phyloP scores from a whole-genome alignment of 2,797 vertebrate genomes.

The Cacajao melanocephalus region DNA sequence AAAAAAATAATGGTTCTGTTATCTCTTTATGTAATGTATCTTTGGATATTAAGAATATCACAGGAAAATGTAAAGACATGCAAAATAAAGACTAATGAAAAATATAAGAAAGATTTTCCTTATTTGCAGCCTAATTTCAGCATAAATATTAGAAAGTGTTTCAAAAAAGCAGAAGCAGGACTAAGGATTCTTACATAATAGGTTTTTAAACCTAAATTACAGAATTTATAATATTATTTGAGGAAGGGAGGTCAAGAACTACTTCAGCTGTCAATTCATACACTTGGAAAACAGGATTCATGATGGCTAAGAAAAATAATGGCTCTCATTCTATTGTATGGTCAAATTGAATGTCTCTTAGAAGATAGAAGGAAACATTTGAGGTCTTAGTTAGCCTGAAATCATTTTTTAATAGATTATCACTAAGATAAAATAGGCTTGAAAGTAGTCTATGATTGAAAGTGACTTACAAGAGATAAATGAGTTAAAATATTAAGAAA shows the following conservation, averaged over 20 bases:
- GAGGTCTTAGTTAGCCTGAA: background rate
- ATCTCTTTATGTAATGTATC: background rate
- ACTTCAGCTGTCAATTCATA: background rate
- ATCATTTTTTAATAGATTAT: background rate
- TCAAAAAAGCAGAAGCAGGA: background rate
- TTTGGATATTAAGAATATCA: slow-evolving; percentile 26
- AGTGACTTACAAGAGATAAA: background rate
- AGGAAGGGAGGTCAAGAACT: background rate
- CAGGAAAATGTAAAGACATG: background rate
- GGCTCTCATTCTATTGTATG: background rate
- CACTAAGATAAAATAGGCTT: background rate
- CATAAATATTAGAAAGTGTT: background rate
- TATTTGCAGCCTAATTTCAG: background rate
- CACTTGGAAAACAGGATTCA: background rate
- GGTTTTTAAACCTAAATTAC: background rate
- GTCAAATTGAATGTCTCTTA: background rate
- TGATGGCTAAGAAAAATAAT: background rate
- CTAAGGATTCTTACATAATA: background rate
- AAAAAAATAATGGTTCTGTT: slow-evolving; percentile 16
- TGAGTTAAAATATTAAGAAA: slow-evolving; percentile 1
- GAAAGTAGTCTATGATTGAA: background rate
- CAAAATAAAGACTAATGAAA: background rate
- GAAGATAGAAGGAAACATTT: background rate
- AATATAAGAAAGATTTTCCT: background rate
- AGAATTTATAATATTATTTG: background rate